Evolutionary conservation across 2,888 invertebrate species (phyloP).

Genomic region (Drosophila cracens): DNA sequence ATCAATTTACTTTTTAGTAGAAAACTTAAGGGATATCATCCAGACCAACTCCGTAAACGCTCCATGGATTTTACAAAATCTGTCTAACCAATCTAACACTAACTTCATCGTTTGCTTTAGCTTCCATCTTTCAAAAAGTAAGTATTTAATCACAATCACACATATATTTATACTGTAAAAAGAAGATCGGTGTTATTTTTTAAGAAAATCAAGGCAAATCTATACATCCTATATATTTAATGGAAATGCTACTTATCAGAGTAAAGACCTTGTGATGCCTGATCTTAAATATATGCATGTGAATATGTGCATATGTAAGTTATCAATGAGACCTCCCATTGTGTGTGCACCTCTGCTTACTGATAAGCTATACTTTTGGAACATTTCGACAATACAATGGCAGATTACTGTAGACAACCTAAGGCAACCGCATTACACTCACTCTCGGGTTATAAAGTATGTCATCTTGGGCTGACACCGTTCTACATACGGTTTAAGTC

Average conservation of each 20-base stretch:
- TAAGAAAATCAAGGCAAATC: not conserved
- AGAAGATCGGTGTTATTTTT: not conserved
- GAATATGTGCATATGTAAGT: not conserved
- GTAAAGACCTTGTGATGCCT: conserved; percentile 20
- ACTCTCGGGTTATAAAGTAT: conserved; percentile 13
- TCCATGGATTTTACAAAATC: too few relatives aligned
- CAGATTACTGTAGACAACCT: conserved; percentile 49
- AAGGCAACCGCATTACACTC: conserved; percentile 22
- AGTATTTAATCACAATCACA: not conserved
- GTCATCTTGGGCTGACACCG: conserved; percentile 7
- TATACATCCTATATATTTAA: not conserved
- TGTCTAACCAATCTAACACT: not conserved
- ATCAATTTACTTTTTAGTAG: not conserved
- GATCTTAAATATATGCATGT: conserved; percentile 3
- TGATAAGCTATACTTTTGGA: conserved; percentile 56
- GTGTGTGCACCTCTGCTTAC: conserved; percentile 19
- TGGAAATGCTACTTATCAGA: conserved; percentile 10
- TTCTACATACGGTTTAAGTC: not conserved
- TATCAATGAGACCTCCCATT: conserved; percentile 44
- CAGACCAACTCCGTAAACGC: not conserved
- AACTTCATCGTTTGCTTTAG: not conserved
- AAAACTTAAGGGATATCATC: not conserved
- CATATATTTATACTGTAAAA: not conserved
- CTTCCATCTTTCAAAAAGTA: not conserved
- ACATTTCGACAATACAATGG: conserved; percentile 53